Percentiles rank a stretch among this genome's conserved stretches.
phyloP scores from a whole-genome alignment of 2,113 vertebrate species.

The Menura novaehollandiae region DNA sequence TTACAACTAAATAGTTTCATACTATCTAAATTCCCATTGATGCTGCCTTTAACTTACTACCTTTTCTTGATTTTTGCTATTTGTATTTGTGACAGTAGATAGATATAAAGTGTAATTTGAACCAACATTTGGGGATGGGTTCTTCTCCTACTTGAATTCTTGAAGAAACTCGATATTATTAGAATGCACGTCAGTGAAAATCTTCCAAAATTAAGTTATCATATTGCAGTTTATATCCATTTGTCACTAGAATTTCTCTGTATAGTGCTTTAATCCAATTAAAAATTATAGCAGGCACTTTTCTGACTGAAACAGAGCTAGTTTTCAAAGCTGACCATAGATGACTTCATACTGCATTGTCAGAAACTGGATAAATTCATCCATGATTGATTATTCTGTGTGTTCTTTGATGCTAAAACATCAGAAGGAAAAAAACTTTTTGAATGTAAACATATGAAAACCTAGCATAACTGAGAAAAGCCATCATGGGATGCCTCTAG shows the following conservation, averaged over 20 bases:
- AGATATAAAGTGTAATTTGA: background rate
- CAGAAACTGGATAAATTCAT: background rate
- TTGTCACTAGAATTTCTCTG: background rate
- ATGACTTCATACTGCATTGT: background rate
- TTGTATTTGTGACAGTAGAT: background rate
- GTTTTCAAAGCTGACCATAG: background rate
- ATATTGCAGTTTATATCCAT: background rate
- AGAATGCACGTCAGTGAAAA: background rate
- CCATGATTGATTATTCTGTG: background rate
- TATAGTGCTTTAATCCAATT: background rate
- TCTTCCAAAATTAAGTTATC: background rate
- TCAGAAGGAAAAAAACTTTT: background rate
- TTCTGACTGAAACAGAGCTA: background rate
- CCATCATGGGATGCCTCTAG: background rate
- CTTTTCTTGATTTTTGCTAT: background rate
- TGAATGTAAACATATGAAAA: background rate
- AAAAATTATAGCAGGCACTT: background rate
- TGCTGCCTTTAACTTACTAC: background rate
- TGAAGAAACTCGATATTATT: background rate
- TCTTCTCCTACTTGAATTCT: background rate
- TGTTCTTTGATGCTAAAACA: background rate
- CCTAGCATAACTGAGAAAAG: background rate
- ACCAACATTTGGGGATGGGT: background rate
- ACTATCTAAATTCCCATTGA: background rate
- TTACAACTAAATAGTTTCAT: background rate